Evolutionary conservation across 2,113 vertebrate genomes (phyloP).

Genomic region (Hydropotes inermis): DNA sequence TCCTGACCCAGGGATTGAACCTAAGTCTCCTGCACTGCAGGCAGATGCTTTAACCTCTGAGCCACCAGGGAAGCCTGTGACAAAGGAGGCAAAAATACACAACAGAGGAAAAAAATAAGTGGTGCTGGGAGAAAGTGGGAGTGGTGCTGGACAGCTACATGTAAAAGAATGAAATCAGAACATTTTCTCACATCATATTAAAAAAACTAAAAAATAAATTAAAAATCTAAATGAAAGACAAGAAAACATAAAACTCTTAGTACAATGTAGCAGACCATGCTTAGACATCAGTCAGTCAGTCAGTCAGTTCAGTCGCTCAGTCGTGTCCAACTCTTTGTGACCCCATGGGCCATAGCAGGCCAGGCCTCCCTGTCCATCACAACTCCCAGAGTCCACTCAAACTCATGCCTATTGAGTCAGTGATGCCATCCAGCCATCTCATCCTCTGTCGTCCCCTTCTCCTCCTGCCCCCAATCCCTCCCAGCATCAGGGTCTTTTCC

Average conservation of each 20-base stretch:
- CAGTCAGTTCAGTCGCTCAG: too few species aligned
- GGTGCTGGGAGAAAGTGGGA: background rate
- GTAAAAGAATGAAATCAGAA: background rate
- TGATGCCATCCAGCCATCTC: too few species aligned
- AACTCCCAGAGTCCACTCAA: too few species aligned
- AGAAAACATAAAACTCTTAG: background rate
- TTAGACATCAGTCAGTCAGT: background rate
- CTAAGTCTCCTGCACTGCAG: background rate
- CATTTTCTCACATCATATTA: background rate
- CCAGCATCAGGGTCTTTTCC: too few species aligned
- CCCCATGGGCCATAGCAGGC: rapidly evolving
- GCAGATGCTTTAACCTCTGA: background rate
- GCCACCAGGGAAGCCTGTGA: background rate
- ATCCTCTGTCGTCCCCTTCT: too few species aligned
- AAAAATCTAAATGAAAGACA: background rate
- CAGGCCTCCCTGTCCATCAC: too few species aligned
- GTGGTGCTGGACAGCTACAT: background rate
- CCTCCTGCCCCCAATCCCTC: too few species aligned
- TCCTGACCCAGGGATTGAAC: background rate
- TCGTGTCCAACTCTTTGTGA: too few species aligned
- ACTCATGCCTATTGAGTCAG: too few species aligned
- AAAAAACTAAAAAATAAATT: background rate
- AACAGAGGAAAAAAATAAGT: background rate
- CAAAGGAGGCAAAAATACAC: background rate
- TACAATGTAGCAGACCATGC: rapidly evolving